Conservation (phyloP, 2,113 vertebrate species). For the Petrocephalus microphthalmus region DNA sequence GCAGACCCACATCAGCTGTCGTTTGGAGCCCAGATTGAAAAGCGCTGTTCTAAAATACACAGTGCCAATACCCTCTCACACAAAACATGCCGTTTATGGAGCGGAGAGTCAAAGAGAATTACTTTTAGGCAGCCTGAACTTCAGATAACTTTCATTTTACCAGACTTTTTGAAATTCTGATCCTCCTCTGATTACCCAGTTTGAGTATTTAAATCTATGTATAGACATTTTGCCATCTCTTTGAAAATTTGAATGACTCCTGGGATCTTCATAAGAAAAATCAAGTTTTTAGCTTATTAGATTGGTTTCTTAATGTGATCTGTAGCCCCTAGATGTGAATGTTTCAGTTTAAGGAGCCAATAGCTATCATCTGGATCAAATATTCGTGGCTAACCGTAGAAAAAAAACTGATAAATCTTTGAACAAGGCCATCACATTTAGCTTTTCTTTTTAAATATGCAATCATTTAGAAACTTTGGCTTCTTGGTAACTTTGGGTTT, state of each 20-base stretch:
- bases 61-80: background rate
- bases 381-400: background rate
- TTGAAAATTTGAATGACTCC: background rate
- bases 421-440: background rate
- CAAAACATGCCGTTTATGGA: background rate
- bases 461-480: conserved; percentile 21
- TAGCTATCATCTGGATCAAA: background rate
- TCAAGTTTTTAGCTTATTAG: background rate
- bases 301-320: background rate
- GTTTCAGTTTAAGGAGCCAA: background rate
- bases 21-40: background rate
- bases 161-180: background rate
- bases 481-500: conserved; percentile 30
- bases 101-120: background rate
- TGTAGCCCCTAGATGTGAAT: background rate
- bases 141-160: background rate
- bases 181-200: background rate
- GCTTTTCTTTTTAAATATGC: background rate
- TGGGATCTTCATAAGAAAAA: background rate
- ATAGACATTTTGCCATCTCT: background rate
- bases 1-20: background rate
- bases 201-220: background rate
- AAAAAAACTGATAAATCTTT: background rate
- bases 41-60: background rate
- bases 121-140: background rate